phyloP scores from a whole-genome alignment of 92 coral and sea anemone genomes.

The Porites lobata region DNA sequence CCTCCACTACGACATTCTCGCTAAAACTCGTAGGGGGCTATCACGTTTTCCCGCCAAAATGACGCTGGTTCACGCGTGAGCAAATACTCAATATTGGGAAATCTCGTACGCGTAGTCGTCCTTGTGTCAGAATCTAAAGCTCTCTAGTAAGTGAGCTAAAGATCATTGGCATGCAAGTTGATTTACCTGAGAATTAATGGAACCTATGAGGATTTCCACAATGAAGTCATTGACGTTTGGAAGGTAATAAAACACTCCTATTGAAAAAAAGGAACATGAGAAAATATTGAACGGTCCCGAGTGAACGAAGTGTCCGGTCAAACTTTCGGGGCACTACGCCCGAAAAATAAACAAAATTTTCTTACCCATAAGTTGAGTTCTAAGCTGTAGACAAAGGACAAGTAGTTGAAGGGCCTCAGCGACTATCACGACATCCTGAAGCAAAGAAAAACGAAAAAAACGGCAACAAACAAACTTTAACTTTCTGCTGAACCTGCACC shows the following conservation, averaged over 20 bases:
- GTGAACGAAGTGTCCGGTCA: too few species aligned
- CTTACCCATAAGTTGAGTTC: constrained; percentile 91
- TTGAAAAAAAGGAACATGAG: too few species aligned
- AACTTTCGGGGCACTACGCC: too few species aligned
- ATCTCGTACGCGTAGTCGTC: too few species aligned
- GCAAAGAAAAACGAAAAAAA: not conserved
- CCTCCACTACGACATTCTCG: too few species aligned
- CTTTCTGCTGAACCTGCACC: not conserved
- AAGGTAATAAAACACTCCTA: constrained; percentile 93
- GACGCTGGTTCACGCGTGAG: too few species aligned
- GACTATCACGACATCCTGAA: constrained; percentile 89
- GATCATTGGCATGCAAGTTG: not conserved
- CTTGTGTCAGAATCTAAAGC: too few species aligned
- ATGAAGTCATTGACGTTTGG: constrained; percentile 92
- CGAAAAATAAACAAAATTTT: not conserved
- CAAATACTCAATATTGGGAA: too few species aligned
- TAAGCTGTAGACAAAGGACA: constrained; percentile 86
- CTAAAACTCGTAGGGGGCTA: too few species aligned
- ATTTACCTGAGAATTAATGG: constrained; percentile 84
- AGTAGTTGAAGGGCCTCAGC: constrained; percentile 88
- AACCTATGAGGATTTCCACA: constrained; percentile 85
- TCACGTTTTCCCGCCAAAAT: too few species aligned
- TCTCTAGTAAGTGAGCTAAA: too few species aligned
- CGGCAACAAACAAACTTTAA: not conserved
- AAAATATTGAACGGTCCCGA: too few species aligned